A percentile compares a stretch with the other conserved stretches of the same genome.
These are phyloP conservation scores for Leucoraja ocellata DNA, from an alignment of 2,797 vertebrate genomes.

Conservation along the genomic window DNA sequence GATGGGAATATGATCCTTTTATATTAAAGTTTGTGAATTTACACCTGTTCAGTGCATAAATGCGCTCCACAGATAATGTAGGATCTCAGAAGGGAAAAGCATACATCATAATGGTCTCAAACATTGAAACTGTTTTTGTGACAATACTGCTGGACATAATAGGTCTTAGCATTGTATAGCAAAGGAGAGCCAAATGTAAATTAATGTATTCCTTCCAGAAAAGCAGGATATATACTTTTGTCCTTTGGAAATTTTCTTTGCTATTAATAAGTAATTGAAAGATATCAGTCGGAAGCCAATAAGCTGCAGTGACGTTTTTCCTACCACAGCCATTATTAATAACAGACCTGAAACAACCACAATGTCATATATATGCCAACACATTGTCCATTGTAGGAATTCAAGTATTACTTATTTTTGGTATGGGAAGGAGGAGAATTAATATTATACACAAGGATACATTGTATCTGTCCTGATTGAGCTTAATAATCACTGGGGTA, in stretches of 20 bases:
- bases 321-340: background rate
- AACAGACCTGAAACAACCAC: too few species aligned
- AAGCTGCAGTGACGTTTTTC: background rate
- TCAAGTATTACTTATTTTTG: too few species aligned
- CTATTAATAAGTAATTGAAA: background rate
- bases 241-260: background rate
- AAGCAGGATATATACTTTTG: background rate
- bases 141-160: background rate
- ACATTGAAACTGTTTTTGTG: slow-evolving; percentile 27
- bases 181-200: background rate
- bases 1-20: slow-evolving; percentile 50
- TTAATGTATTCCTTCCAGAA: background rate
- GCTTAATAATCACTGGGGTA: too few species aligned
- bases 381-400: too few species aligned
- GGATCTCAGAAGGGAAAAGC: background rate
- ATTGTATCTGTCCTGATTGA: too few species aligned
- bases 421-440: too few species aligned
- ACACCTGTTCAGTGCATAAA: slow-evolving; percentile 51
- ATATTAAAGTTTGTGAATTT: slow-evolving; percentile 53
- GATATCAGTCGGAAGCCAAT: background rate
- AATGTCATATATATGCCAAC: background rate
- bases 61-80: background rate
- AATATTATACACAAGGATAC: too few species aligned
- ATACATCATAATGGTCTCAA: slow-evolving; percentile 26
- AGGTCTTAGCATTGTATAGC: background rate